phyloP scores from a whole-genome alignment of 2,888 invertebrate genomes.

The Perizoma flavofasciatum region DNA sequence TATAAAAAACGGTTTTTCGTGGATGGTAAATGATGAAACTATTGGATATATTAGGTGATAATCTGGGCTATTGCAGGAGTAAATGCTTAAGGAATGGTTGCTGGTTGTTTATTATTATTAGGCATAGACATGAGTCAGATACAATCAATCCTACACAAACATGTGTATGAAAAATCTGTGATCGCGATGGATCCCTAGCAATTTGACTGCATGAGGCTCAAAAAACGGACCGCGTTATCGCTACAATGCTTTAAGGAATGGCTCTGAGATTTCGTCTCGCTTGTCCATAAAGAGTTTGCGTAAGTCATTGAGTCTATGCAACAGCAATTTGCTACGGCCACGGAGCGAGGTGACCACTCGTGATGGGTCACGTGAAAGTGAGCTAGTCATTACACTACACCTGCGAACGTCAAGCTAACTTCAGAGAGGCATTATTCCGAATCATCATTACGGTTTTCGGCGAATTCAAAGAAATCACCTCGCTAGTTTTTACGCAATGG shows the following conservation, averaged over 20 bases:
- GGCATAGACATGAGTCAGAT: too few species aligned
- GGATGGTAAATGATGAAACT: too few species aligned
- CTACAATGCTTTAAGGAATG: constrained; percentile 10
- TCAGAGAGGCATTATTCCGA: neutral
- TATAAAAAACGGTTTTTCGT: too few species aligned
- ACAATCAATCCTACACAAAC: too few species aligned
- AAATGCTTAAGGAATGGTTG: too few species aligned
- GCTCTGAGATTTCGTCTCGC: constrained; percentile 25
- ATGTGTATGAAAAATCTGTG: too few species aligned
- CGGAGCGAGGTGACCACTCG: constrained; percentile 54
- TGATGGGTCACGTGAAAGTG: constrained; percentile 75
- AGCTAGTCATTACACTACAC: constrained; percentile 28
- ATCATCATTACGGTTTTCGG: neutral
- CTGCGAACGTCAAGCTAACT: constrained; percentile 18
- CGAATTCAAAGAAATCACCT: neutral
- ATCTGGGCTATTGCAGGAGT: too few species aligned
- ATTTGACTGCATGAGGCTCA: too few species aligned
- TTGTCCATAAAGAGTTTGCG: constrained; percentile 27
- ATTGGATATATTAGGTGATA: too few species aligned
- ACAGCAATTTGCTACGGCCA: constrained; percentile 44
- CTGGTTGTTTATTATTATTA: too few species aligned
- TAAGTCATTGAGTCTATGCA: constrained; percentile 40
- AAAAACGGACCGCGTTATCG: too few species aligned
- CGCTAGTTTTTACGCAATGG: neutral
- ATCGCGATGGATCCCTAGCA: too few species aligned